Base-by-base conservation (phyloP, 2,797 vertebrate species). In the Buceros bicornis region DNA sequence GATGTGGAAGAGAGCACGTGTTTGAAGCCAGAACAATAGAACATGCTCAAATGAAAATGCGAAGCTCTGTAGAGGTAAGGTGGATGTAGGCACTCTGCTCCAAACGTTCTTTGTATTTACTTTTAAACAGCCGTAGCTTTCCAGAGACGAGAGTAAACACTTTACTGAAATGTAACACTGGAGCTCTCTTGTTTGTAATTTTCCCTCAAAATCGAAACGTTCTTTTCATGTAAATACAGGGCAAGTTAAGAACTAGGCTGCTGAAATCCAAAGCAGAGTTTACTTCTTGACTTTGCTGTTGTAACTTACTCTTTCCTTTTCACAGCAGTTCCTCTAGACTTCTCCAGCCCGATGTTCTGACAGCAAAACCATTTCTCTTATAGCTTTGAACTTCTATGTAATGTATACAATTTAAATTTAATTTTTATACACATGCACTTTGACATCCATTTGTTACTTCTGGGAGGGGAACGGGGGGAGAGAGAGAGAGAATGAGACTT, bases 1-100 rank as follows among this genome's bases (percentile, higher is more conserved):
- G 26, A 29, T 3, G 3, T 2, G 50, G 58, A 22, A 2, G 7
- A 7, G 33, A 57, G 73, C 48, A 19, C 16, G 1, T 0, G 13
- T 28, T 26, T 40, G 67, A 6, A 5, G 8, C 10, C 8, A 54
- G 48, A 15, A 1, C 18, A n/a, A 4, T 0, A 9, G 51, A 51
- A 57, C 2, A 7, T 4, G 0, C 8, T 19, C 29, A 5, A 13
- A 11, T 3, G 28, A 31, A 25, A 47, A 16, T 5, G 12, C 5
- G 4, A 16, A 28, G 13, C 0, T 40, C 4, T n/a, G 22, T 3
- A 26, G 78, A 8, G 6, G 9, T 2, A 0, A 33, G 77, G 13
- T 12, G 24, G 54, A 61, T 2, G 25, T 0, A 72, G 45, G n/a
- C 21, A 18, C n/a, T 58, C 45, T 62, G 28, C n/a, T 73, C 54